A percentile compares a stretch with the other conserved stretches of the same genome.
Conservation (phyloP, 2,888 invertebrate genomes). For the Torymus texanus region DNA sequence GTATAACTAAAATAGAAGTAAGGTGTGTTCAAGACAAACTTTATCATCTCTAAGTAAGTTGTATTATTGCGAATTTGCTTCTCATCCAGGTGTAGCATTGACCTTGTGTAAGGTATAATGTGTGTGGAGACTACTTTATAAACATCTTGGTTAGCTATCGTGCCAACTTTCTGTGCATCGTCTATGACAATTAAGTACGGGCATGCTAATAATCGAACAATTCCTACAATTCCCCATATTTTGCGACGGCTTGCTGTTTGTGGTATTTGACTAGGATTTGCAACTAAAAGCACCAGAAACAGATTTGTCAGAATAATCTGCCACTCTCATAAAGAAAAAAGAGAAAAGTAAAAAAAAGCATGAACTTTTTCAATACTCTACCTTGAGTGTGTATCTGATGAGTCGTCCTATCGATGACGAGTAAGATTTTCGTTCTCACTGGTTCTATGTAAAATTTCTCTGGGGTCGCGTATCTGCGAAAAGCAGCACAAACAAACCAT, state of each 20-base stretch:
- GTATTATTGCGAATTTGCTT: slow-evolving; percentile 90
- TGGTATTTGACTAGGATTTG: slow-evolving; percentile 79
- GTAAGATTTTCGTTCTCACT: slow-evolving; percentile 83
- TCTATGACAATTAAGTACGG: slow-evolving; percentile 93
- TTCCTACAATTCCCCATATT: slow-evolving; percentile 93
- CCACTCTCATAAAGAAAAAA: not conserved
- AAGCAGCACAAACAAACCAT: too few species aligned
- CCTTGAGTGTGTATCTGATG: slow-evolving; percentile 84
- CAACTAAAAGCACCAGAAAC: slow-evolving; percentile 63
- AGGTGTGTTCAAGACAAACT: slow-evolving; percentile 87
- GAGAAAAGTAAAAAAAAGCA: not conserved
- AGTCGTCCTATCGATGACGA: slow-evolving; percentile 90
- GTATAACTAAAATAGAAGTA: slow-evolving; percentile 95
- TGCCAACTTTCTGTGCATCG: slow-evolving; percentile 87
- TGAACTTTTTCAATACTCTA: slow-evolving; percentile 67
- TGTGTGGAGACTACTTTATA: slow-evolving; percentile 88
- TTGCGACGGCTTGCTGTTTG: slow-evolving; percentile 80
- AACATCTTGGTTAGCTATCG: slow-evolving; percentile 86
- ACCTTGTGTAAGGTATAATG: slow-evolving; percentile 89
- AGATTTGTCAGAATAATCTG: not conserved
- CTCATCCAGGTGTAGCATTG: slow-evolving; percentile 88
- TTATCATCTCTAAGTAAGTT: slow-evolving; percentile 90
- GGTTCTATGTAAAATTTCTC: slow-evolving; percentile 94
- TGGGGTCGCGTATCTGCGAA: slow-evolving; percentile 85
- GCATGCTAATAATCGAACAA: slow-evolving; percentile 89